phyloP scores from a whole-genome alignment of 2,797 vertebrate species.

The Simalia tracyae region DNA sequence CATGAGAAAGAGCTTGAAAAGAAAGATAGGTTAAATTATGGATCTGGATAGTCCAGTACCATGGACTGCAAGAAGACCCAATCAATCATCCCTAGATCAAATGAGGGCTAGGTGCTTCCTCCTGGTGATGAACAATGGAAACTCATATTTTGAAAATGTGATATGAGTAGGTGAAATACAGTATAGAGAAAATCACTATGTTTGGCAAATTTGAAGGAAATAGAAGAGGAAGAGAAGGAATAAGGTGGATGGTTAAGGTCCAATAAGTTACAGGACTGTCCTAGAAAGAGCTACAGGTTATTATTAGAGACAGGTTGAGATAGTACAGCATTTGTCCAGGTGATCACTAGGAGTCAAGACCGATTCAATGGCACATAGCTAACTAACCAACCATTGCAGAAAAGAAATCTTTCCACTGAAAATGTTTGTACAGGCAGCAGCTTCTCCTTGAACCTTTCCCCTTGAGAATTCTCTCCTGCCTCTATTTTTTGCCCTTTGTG shows the following conservation, averaged over 20 bases:
- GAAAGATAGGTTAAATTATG: background rate
- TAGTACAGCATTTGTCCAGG: background rate
- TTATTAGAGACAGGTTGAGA: background rate
- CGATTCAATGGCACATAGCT: background rate
- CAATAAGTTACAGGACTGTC: too few relatives aligned
- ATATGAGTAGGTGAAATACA: background rate
- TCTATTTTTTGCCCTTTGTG: background rate
- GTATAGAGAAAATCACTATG: background rate
- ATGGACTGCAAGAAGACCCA: background rate
- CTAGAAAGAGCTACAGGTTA: background rate
- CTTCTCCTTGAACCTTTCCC: background rate
- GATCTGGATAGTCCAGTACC: background rate
- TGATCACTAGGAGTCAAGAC: background rate
- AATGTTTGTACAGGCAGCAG: background rate
- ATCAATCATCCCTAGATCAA: background rate
- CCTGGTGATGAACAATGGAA: background rate
- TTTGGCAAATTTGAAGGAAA: background rate
- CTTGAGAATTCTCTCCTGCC: conserved; percentile 1
- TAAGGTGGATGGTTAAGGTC: background rate
- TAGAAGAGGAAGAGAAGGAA: background rate
- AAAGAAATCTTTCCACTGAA: background rate
- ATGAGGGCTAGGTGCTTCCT: background rate
- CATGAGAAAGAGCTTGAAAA: too few relatives aligned
- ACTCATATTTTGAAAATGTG: background rate
- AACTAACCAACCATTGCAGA: background rate